These are phyloP conservation scores for Rhamnusium bicolor DNA, from an alignment of 2,888 invertebrate species.

Conservation along the genomic window DNA sequence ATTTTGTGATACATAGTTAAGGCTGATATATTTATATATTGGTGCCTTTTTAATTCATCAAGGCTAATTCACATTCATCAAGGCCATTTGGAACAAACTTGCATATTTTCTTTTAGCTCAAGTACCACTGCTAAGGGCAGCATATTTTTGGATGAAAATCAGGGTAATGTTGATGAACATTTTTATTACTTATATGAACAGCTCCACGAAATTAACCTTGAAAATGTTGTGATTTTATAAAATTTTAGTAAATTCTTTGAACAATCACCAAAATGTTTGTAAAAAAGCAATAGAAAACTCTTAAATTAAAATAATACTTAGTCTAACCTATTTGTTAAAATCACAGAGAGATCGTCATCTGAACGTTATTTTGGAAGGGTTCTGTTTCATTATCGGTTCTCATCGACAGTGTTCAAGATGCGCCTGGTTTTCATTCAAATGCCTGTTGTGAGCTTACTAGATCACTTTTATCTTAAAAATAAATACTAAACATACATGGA, in stretches of 20 bases:
- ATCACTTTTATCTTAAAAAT: conserved; percentile 23
- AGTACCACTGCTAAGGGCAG: conserved; percentile 5
- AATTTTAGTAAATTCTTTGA: background rate
- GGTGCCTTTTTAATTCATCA: background rate
- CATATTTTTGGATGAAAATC: conserved; percentile 25
- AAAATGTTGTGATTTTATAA: conserved; percentile 1
- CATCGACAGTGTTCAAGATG: background rate
- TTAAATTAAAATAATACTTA: conserved; percentile 36
- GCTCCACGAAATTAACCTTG: background rate
- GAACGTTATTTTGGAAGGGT: conserved; percentile 16
- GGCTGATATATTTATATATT: conserved; percentile 2
- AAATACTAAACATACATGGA: conserved; percentile 25
- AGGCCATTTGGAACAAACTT: conserved; percentile 28
- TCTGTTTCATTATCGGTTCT: background rate
- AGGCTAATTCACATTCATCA: conserved; percentile 5
- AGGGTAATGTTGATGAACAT: background rate
- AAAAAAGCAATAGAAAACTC: background rate
- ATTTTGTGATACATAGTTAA: background rate
- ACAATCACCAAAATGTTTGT: background rate
- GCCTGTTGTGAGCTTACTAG: background rate
- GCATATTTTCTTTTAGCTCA: conserved; percentile 8
- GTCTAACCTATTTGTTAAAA: conserved; percentile 48
- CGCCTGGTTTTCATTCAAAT: conserved; percentile 30
- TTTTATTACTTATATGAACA: background rate
- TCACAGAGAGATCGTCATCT: conserved; percentile 45